Evolutionary conservation across 2,797 vertebrate species (phyloP), one percentile per base, ranked within the genome.

Genomic region (Scolopax bukidnonensis): DNA sequence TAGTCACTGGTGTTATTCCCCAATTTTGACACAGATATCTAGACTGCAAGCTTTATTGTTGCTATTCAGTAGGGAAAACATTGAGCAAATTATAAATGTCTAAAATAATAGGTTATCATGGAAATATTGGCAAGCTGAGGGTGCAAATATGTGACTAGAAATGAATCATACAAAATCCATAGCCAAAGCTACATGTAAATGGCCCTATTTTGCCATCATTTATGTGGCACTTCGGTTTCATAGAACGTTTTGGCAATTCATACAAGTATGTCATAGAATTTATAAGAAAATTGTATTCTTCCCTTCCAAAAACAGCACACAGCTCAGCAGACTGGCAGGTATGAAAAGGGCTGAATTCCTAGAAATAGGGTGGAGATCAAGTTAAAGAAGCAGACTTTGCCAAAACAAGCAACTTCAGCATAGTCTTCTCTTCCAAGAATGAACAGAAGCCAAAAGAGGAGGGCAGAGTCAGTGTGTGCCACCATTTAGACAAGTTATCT

Each of bases 351-450:
- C 92, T 90, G 74, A 56, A 69, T 97, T 97, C 95, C 94, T 97
- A 95, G 95, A 97, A 97, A 94, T 11, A 74, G 91, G 96, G 96
- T 75, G 89, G 95, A 93, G 63, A 84, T 81, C 67, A 53, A 96
- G 50, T 40, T 61, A 91, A 95, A 95, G 84, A 87, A 63, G 32
- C 25, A 47, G 41, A 43, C 92, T 85, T 92, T 97, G 91, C 96
- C 86, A 96, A 85, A 92, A 88, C 71, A 97, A 96, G 88, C 92
- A 95, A 56, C 77, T 96, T 95, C 91, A 90, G 92, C 84, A 43
- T 86, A 89, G 93, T 93, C 70, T 64, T 68, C n/a, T 30, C 82
- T 91, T 69, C 84, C 92, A 88, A 94, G 84, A 86, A n/a, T 1
- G 14, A 67, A 12, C 36, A 47, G 84, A 81, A 96, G 96, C 90